phyloP scores from a whole-genome alignment of 2,888 invertebrate species.

The Eupithecia tripunctaria region DNA sequence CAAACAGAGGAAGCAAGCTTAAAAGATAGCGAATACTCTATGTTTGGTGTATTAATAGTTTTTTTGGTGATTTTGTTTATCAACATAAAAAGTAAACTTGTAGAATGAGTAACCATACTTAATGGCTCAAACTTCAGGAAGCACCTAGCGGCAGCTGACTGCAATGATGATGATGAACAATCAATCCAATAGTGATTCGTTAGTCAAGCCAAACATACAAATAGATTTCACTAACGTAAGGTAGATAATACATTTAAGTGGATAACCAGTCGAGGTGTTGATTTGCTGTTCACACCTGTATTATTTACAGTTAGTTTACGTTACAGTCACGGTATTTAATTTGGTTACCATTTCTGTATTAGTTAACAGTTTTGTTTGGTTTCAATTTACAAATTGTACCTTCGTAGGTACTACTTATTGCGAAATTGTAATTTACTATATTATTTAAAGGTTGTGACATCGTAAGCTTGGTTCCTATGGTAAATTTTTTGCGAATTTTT shows the following conservation, averaged over 20 bases:
- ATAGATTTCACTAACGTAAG: neutral
- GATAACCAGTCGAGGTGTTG: conserved; percentile 3
- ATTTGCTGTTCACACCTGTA: conserved; percentile 14
- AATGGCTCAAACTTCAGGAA: neutral
- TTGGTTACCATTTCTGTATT: neutral
- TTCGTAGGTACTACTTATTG: neutral
- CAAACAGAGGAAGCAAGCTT: neutral
- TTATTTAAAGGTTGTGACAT: neutral
- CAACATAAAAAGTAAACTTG: too few relatives aligned
- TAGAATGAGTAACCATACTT: neutral
- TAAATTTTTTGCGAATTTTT: neutral
- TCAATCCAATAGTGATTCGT: neutral
- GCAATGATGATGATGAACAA: too few relatives aligned
- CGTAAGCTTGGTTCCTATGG: neutral
- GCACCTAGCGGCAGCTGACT: neutral
- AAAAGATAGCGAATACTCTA: neutral
- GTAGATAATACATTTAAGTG: neutral
- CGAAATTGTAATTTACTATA: neutral
- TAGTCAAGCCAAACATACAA: neutral
- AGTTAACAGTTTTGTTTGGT: conserved; percentile 1
- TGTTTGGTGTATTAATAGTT: too few relatives aligned
- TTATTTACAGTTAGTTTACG: conserved; percentile 11
- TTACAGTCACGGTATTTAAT: conserved; percentile 12
- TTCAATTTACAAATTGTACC: neutral
- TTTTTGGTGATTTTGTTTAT: too few relatives aligned